Conservation (phyloP, 2,888 invertebrate genomes). For the Diarsia rubi region DNA sequence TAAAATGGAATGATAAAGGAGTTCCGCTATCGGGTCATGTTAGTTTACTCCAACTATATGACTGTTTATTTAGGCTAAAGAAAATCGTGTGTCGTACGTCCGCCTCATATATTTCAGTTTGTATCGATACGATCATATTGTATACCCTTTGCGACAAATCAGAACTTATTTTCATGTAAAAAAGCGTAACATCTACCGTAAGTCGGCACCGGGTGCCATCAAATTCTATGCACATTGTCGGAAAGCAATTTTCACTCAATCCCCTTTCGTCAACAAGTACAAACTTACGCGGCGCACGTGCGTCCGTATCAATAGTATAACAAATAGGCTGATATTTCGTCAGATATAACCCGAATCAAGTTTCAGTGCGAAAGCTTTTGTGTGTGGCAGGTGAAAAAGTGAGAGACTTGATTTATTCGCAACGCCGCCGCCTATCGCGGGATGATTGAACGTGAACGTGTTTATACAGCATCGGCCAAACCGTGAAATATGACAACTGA, state of each 20-base stretch:
- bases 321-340: slow-evolving; percentile 91
- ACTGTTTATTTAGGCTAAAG: slow-evolving; percentile 63
- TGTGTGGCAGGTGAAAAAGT: slow-evolving; percentile 91
- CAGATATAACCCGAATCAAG: slow-evolving; percentile 91
- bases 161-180: slow-evolving; percentile 63
- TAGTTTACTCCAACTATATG: slow-evolving; percentile 43
- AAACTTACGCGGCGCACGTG: slow-evolving; percentile 89
- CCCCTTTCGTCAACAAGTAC: slow-evolving; percentile 89
- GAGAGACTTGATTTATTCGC: slow-evolving; percentile 90
- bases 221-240: slow-evolving; percentile 89
- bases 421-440: slow-evolving; percentile 88
- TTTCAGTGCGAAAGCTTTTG: slow-evolving; percentile 90
- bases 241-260: slow-evolving; percentile 90
- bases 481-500: slow-evolving; percentile 88
- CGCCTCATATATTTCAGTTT: slow-evolving; percentile 45
- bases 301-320: slow-evolving; percentile 90
- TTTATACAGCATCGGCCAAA: slow-evolving; percentile 87
- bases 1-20: slow-evolving; percentile 44
- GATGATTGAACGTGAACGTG: slow-evolving; percentile 90
- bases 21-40: slow-evolving; percentile 51
- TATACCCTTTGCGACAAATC: slow-evolving; percentile 55
- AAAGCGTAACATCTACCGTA: slow-evolving; percentile 63
- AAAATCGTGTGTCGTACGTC: slow-evolving; percentile 53
- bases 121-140: slow-evolving; percentile 59
- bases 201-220: slow-evolving; percentile 79